Evolutionary conservation across 2,113 vertebrate species (phyloP), one percentile per base, ranked within the genome.

Genomic region (Glaucomys volans): DNA sequence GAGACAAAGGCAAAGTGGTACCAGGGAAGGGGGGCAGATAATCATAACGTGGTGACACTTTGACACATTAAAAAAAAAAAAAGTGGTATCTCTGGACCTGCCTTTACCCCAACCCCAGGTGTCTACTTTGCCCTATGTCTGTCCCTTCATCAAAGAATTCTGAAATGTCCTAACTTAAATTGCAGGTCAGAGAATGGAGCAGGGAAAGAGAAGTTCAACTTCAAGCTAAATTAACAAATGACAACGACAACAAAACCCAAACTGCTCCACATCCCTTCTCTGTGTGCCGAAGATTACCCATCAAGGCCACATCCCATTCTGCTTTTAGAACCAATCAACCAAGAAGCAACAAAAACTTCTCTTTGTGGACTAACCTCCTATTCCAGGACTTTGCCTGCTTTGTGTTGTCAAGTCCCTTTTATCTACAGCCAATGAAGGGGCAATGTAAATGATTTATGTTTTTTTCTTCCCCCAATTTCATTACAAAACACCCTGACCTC

Each of bases 111-210:
- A 20, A 6, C 66, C 64, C 30, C 90, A 99, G 98, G 99, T 90
- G 98, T 99, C 90, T 99, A 99, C 94, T 99, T 99, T 97, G 98
- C 99, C 0, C 98, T 99, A 92, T 99, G 99, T 93, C 97, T 99
- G 97, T 99, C 99, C 75, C 54, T 57, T 57, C 18, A 57, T 57
- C 20, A 57, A 24, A 57, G 2, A 57, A 22, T 57, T 57, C 54
- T 57, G 20, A 57, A 57, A 57, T 57, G 20, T 57, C 54, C 20
- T 57, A 57, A 57, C 32, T 79, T 54, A 54, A 52, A 4, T 79
- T 11, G 12, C 20, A 79, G 50, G 8, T 35, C 50, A 79, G 76
- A n/a, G 47, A 50, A 18, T 40, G 52, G 52, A 59, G 54, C 1
- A 57, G 54, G 52, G 79, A 59, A 59, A 81, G 13, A 14, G 37